phyloP scores from a whole-genome alignment of 2,797 vertebrate genomes.

The Coracias cyanogaster region DNA sequence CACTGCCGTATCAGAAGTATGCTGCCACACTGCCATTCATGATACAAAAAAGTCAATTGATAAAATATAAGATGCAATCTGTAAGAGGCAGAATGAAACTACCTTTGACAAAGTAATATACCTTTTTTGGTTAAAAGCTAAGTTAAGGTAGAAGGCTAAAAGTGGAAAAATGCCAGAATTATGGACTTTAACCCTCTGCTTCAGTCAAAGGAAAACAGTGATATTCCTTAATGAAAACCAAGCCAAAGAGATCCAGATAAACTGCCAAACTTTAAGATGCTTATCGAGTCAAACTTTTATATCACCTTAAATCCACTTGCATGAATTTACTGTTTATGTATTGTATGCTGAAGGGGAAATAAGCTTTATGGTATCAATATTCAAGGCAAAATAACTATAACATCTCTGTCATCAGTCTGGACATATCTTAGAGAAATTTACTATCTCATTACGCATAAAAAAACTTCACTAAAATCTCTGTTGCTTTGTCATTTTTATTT shows the following conservation, averaged over 20 bases:
- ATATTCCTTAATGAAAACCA: background rate
- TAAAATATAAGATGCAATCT: background rate
- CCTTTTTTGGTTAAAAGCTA: background rate
- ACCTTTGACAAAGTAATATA: background rate
- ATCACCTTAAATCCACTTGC: background rate
- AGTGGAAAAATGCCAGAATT: background rate
- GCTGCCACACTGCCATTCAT: background rate
- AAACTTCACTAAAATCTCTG: background rate
- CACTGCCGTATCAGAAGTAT: background rate
- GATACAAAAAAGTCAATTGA: background rate
- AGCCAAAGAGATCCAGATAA: background rate
- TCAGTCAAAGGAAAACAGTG: background rate
- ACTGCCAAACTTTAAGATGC: background rate
- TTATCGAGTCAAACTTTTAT: background rate
- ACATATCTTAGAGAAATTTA: background rate
- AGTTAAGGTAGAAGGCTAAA: background rate
- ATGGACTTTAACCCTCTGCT: accelerated
- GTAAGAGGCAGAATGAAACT: background rate
- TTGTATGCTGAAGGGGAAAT: background rate
- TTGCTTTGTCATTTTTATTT: background rate
- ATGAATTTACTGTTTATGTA: background rate
- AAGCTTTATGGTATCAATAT: background rate
- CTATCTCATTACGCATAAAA: background rate
- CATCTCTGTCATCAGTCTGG: background rate
- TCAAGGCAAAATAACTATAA: background rate